phyloP scores from a whole-genome alignment of 2,797 vertebrate species.

The Tauraco hartlaubi region DNA sequence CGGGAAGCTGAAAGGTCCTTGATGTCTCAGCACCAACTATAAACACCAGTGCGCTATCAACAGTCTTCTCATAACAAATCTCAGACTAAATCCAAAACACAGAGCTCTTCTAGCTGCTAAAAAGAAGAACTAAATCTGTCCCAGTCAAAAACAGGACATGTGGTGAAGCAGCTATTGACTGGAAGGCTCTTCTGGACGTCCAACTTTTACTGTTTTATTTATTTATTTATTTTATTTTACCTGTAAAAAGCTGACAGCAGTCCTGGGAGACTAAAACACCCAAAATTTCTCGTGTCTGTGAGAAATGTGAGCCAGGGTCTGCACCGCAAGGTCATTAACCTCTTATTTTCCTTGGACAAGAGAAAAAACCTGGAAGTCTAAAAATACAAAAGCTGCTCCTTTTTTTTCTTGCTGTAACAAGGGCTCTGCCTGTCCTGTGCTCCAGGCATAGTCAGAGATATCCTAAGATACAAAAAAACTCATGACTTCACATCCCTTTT shows the following conservation, averaged over 20 bases:
- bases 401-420: neutral
- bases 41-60: too few relatives aligned
- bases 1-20: too few relatives aligned
- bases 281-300: neutral
- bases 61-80: too few relatives aligned
- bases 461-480: neutral
- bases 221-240: too few relatives aligned
- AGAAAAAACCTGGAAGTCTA: neutral
- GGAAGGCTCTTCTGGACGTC: neutral
- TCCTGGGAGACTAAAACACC: neutral
- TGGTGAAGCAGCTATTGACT: neutral
- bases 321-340: neutral
- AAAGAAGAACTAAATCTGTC: too few relatives aligned
- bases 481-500: neutral
- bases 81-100: too few relatives aligned
- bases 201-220: neutral
- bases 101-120: too few relatives aligned
- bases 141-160: too few relatives aligned
- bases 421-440: neutral
- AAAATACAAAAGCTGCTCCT: neutral
- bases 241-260: neutral
- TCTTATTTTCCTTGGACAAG: neutral
- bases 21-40: too few relatives aligned
- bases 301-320: neutral
- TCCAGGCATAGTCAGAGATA: neutral